Percentiles rank a stretch among this genome's conserved stretches.
These are phyloP conservation scores for Myxocyprinus asiaticus DNA, from an alignment of 2,113 vertebrate species.

Conservation along the genomic window DNA sequence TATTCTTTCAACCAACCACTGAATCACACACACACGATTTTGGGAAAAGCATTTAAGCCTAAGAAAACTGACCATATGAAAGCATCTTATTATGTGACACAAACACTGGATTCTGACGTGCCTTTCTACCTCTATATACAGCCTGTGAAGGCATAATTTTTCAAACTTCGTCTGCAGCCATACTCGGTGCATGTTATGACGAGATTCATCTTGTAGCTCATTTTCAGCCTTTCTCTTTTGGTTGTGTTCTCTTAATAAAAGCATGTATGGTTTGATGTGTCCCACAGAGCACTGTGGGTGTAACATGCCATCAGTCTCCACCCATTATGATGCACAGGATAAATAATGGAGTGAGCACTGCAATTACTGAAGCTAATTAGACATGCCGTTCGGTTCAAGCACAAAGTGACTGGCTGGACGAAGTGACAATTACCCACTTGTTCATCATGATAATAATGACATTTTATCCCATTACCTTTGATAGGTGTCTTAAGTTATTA, in stretches of 20 bases:
- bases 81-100: too few relatives aligned
- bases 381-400: constrained; percentile 5
- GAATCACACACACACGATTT: too few relatives aligned
- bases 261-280: neutral
- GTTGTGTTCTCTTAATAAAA: neutral
- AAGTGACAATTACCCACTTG: constrained; percentile 24
- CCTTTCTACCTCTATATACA: too few relatives aligned
- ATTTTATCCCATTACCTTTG: constrained; percentile 27
- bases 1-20: too few relatives aligned
- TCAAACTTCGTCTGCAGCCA: too few relatives aligned
- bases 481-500: constrained; percentile 25
- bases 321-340: constrained; percentile 6
- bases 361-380: constrained; percentile 32
- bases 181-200: neutral
- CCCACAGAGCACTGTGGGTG: neutral
- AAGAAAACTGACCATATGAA: too few relatives aligned
- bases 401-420: constrained; percentile 16
- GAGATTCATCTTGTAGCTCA: neutral
- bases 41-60: too few relatives aligned
- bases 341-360: constrained; percentile 11
- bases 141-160: too few relatives aligned
- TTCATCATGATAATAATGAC: constrained; percentile 20
- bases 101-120: too few relatives aligned
- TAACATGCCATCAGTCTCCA: constrained; percentile 11
- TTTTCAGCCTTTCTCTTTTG: neutral